Base-by-base conservation (phyloP, 2,113 vertebrate species). In the Rhinichthys klamathensis region DNA sequence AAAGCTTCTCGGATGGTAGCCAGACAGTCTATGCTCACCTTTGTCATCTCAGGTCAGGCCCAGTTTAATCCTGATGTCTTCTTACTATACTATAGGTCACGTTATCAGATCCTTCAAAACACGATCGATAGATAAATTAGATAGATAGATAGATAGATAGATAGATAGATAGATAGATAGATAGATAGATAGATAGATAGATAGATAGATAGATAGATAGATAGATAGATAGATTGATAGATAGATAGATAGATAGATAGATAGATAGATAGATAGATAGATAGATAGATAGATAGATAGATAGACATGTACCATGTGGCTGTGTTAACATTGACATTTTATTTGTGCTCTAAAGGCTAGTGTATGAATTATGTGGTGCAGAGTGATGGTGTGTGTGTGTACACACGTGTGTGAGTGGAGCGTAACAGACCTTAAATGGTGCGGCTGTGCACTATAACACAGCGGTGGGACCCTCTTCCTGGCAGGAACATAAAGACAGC, bases 401-500 rank as follows among this genome's bases (percentile, higher is more conserved):
- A 74, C n/a, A 25, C 30, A 70, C 23, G 27, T 56, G 65, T n/a
- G 58, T 79, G 35, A 49, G 49, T 49, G 51, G 27, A 35, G 77
- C 27, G 10, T 49, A 77, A 41, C 87, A 70, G 32, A 58, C 85
- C 87, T 86, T 88, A 86, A 84, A 88, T 81, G 87, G 87, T 84
- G 38, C 1, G 2, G 3, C 61, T 49, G 60, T 54, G 61, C 60
- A 88, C 87, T 86, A 51, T 38, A 88, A 91, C 89, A 67, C 83
- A 70, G 77, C 56, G 79, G 83, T 80, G 86, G 85, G 85, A 88
- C 32, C 67, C 76, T 86, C 80, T 89, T 80, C 49, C 87, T 85
- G 83, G 81, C 86, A 85, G 74, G 16, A 32, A 69, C 23, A 49
- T 85, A 74, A 67, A 88, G 85, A 91, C 84, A 91, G 87, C 88